These are phyloP conservation scores for Neomonachus schauinslandi DNA, from an alignment of 2,113 vertebrate genomes.

Conservation along the genomic window DNA sequence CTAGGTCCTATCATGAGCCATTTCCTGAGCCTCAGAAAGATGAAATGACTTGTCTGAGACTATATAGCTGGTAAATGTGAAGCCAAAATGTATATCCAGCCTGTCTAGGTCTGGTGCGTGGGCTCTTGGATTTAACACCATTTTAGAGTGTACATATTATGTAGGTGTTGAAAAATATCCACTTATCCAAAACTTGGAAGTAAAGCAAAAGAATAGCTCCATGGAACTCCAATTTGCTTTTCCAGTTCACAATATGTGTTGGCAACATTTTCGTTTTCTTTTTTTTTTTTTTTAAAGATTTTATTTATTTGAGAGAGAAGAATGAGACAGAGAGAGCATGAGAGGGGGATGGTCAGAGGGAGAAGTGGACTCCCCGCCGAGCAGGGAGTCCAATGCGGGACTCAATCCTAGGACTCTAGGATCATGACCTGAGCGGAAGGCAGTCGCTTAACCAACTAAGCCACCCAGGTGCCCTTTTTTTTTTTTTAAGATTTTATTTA, in stretches of 20 bases:
- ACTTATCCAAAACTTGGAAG: conserved; percentile 24
- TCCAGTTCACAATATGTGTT: not conserved
- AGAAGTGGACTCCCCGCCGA: too few relatives aligned
- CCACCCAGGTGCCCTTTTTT: too few relatives aligned
- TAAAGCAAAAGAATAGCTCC: conserved; percentile 16
- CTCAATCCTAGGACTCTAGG: too few relatives aligned
- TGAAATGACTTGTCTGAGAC: not conserved
- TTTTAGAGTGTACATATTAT: not conserved
- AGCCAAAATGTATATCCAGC: not conserved
- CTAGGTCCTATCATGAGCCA: not conserved
- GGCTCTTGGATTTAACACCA: not conserved
- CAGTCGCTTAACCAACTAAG: too few relatives aligned
- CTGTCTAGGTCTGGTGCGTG: not conserved
- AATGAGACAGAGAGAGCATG: too few relatives aligned
- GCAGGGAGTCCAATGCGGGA: too few relatives aligned
- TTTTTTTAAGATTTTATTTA: too few relatives aligned
- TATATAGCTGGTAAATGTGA: not conserved
- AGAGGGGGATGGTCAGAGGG: too few relatives aligned
- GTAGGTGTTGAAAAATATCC: conserved; percentile 10
- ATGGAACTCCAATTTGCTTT: not conserved
- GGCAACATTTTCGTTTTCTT: not conserved
- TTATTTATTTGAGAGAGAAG: too few relatives aligned
- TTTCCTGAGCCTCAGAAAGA: not conserved
- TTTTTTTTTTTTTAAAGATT: not conserved
- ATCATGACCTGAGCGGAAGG: too few relatives aligned